Conservation (phyloP, 2,113 vertebrate genomes). For the Agelaius phoeniceus region DNA sequence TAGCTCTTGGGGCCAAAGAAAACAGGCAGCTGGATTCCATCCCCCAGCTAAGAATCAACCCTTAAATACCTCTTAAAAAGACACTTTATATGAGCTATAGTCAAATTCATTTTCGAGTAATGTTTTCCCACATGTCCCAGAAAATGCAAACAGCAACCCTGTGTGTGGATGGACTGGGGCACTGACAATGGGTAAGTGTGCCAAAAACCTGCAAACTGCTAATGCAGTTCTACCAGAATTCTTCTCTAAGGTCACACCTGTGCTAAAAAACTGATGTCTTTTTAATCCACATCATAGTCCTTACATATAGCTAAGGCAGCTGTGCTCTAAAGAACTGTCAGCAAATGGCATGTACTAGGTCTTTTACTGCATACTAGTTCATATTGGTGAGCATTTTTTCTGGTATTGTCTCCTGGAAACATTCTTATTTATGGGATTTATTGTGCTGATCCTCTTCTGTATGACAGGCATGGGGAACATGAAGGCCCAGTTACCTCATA, state of each 20-base stretch:
- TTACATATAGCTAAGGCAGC: not conserved
- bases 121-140: not conserved
- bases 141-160: not conserved
- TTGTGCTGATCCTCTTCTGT: not conserved
- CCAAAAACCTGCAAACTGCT: not conserved
- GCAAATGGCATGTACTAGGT: not conserved
- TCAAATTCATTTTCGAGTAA: not conserved
- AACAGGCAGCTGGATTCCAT: constrained; percentile 58
- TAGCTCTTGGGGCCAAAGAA: constrained; percentile 33
- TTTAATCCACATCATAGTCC: not conserved
- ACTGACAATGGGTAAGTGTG: not conserved
- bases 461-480: not conserved
- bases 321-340: not conserved
- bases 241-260: not conserved
- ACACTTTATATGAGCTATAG: not conserved
- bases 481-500: not conserved
- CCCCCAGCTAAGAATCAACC: constrained; percentile 14
- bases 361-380: not conserved
- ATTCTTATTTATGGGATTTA: not conserved
- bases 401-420: not conserved
- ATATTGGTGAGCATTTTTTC: not conserved
- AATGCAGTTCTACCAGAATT: not conserved
- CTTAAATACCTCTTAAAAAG: not conserved
- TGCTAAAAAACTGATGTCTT: not conserved
- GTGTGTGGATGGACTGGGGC: not conserved